Evolutionary conservation across 2,113 vertebrate genomes (phyloP), one percentile per base, ranked within the genome.

Genomic region (Otocyon megalotis): DNA sequence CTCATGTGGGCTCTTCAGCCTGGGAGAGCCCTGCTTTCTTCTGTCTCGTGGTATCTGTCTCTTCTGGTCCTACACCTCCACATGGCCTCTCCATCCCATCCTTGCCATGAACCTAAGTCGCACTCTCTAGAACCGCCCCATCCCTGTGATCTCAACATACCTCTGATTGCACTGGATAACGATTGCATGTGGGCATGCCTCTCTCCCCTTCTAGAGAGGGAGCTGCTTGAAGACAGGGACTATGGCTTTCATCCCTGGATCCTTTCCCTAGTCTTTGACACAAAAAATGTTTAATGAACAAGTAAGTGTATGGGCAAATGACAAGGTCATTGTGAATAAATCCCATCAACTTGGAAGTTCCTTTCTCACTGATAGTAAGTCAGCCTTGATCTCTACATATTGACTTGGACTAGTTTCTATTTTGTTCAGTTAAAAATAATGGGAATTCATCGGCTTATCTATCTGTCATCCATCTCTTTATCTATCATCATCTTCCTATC

Each of bases 41-140:
- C 30, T 56, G 3, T 19, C 20, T 30, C 20, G 35, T 22, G 6
- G 22, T 37, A 32, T 30, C 53, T 13, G 58, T 63, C 35, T 62
- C 13, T 65, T 71, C 11, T 16, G 10, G 8, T 63, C 79, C 48
- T 71, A 16, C 1, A 6, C 71, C 13, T 54, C 8, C 35, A 77
- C 0, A 2, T 1, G 0, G 0, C 37, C 14, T 28, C 16, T 17
- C 5, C 13, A 58, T 3, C 22, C 5, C 4, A 9, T 15, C 32
- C 63, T 54, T 69, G 30, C 12, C 35, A 20, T 26, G 3, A 6
- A 22, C 24, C 4, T 43, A 12, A 43, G 8, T 22, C 3, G 4
- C 16, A 11, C 8, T 80, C 28, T 79, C 26, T 22, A 15, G 62
- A 72, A 6, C 4, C 14, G 10, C 15, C 19, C 8, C 1, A 12